Conservation (phyloP, 2,888 invertebrate species). For the Agrenia bidenticulata region DNA sequence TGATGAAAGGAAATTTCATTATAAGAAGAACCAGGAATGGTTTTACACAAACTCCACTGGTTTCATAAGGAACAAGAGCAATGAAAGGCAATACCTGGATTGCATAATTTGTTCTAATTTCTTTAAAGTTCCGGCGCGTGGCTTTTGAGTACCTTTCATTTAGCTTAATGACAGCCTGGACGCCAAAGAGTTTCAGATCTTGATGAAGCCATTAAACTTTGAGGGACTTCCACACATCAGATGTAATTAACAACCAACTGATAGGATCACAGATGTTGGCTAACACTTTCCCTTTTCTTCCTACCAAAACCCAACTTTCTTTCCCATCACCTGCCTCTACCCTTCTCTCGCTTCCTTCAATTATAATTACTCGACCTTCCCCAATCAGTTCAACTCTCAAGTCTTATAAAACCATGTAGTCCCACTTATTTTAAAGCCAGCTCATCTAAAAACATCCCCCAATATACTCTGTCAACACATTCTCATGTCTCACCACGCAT, state of each 20-base stretch:
- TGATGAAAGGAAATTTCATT: slow-evolving; percentile 52
- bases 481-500: too few species aligned
- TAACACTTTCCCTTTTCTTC: slow-evolving; percentile 19
- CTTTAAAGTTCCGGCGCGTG: slow-evolving; percentile 53
- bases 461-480: too few species aligned
- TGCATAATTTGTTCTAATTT: slow-evolving; percentile 54
- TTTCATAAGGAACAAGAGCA: slow-evolving; percentile 1
- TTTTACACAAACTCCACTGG: background rate
- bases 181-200: slow-evolving; percentile 52
- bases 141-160: slow-evolving; percentile 53
- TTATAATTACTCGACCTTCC: slow-evolving; percentile 14
- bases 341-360: background rate
- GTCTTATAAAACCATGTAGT: too few species aligned
- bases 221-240: slow-evolving; percentile 53
- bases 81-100: slow-evolving; percentile 54
- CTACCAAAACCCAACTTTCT: slow-evolving; percentile 13
- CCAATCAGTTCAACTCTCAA: background rate
- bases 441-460: background rate
- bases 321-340: slow-evolving; percentile 20
- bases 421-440: too few species aligned
- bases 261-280: slow-evolving; percentile 53
- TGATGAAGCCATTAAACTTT: slow-evolving; percentile 54
- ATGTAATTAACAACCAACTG: slow-evolving; percentile 53
- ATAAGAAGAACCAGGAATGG: slow-evolving; percentile 22
- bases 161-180: slow-evolving; percentile 53